Evolutionary conservation across 2,113 vertebrate genomes (phyloP).

Genomic region (Fregata magnificens): DNA sequence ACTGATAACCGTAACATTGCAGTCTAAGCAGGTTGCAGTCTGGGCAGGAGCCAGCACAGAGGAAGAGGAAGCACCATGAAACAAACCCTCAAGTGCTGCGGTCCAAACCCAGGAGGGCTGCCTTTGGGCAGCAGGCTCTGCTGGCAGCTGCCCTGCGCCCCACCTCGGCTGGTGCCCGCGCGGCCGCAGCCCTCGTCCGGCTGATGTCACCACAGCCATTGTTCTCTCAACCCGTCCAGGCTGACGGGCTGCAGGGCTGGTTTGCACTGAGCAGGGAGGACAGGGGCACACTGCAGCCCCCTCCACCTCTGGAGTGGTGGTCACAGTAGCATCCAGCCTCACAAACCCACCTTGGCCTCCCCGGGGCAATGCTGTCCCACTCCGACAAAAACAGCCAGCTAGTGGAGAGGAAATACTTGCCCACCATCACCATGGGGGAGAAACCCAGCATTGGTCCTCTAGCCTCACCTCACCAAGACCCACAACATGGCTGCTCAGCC

Average conservation of each 20-base stretch:
- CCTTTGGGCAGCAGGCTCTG: background rate
- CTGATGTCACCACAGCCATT: background rate
- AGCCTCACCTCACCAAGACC: background rate
- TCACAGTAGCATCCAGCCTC: background rate
- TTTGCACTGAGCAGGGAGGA: background rate
- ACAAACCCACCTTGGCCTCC: background rate
- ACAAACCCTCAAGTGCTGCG: accelerated
- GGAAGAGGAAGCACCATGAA: background rate
- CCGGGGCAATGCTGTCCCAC: background rate
- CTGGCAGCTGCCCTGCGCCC: background rate
- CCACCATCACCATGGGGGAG: background rate
- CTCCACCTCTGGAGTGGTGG: background rate
- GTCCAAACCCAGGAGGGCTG: background rate
- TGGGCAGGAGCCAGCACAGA: background rate
- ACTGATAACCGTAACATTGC: background rate
- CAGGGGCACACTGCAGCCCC: background rate
- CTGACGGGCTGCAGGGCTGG: background rate
- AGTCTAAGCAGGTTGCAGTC: no score
- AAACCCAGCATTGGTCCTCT: background rate
- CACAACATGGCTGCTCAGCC: background rate
- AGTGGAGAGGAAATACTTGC: background rate
- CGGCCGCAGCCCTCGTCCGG: background rate
- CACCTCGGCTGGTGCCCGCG: background rate
- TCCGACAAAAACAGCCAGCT: background rate
- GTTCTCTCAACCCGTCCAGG: background rate